Evolutionary conservation across 2,888 invertebrate genomes (phyloP), one percentile per base, ranked within the genome.

Genomic region (Drosophila rubida): DNA sequence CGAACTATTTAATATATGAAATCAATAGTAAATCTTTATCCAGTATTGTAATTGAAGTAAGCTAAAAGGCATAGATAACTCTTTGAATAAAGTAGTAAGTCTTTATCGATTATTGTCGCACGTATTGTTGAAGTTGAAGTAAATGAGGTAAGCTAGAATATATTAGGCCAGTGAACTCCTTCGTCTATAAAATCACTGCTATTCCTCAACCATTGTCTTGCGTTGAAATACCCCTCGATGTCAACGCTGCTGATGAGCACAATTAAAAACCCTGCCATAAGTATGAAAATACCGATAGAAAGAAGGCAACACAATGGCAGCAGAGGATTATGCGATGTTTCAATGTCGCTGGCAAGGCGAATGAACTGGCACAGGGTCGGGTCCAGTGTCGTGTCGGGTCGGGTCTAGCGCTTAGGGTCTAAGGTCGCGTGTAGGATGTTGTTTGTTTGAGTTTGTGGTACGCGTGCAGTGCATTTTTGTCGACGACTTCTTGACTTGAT

Each of bases 301-400:
- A 54, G n/a, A 27, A 23, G 57, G 23, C 51, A 27, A 3, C 42
- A 50, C 37, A 58, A 4, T 19, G n/a, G 5, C 41, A 25, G 37
- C 13, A 27, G 27, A 37, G 57, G 75, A 74, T 72, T 75, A 68
- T 53, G 54, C 14, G 39, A 19, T 49, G 37, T 14, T 54, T 61
- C 69, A 74, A 61, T 61, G 69, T 39, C 71, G 68, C 13, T 23
- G 30, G 27, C 51, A 27, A 60, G 59, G 73, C 35, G 70, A 73
- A 61, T 66, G 73, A 73, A 73, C 73, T 39, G 35, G 7, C 32
- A 32, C 5, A 35, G 35, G 35, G 35, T 35, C 35, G 30, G 2
- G 13, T 37, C 35, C 7, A 6, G 5, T 30, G 42, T 6, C 14
- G 27, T 22, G 19, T 19, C 7, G 19, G 8, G 9, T 44, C 23